Percentiles rank a stretch among this genome's conserved stretches.
Evolutionary conservation across 2,113 vertebrate genomes (phyloP).

Genomic region (Otus sunia): DNA sequence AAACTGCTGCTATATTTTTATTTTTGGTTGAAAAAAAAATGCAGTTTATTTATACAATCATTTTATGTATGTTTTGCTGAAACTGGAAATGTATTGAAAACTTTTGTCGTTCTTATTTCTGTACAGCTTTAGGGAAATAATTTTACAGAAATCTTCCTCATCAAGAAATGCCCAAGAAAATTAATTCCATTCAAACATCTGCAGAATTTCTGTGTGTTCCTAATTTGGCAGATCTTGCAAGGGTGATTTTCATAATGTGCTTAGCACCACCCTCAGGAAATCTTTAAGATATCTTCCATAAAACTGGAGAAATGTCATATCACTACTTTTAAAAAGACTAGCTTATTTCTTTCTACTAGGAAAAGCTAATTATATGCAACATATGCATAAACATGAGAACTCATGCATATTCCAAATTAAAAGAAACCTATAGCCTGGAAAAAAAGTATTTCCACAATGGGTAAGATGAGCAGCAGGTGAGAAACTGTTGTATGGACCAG

Average conservation of each 20-base stretch:
- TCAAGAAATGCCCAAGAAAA: background rate
- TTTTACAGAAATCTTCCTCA: background rate
- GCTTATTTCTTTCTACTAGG: background rate
- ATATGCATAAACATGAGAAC: background rate
- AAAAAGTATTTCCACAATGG: background rate
- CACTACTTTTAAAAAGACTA: background rate
- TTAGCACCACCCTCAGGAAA: slow-evolving; percentile 54
- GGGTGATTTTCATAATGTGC: slow-evolving; percentile 17
- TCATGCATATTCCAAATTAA: background rate
- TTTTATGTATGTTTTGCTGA: background rate
- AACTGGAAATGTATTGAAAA: background rate
- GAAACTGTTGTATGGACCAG: background rate
- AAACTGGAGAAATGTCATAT: background rate
- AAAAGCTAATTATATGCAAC: background rate
- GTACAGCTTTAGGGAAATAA: background rate
- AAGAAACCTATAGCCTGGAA: background rate
- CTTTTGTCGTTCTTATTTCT: background rate
- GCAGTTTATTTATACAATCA: background rate
- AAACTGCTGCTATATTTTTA: background rate
- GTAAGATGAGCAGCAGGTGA: slow-evolving; percentile 47
- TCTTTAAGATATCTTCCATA: background rate
- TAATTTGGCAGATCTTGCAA: background rate
- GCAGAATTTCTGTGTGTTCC: background rate
- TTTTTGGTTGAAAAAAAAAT: background rate
- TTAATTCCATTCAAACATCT: slow-evolving; percentile 1